Percentiles rank a stretch among this genome's conserved stretches.
Evolutionary conservation across 2,888 invertebrate species (phyloP).

Genomic region (Drosophila borealis): DNA sequence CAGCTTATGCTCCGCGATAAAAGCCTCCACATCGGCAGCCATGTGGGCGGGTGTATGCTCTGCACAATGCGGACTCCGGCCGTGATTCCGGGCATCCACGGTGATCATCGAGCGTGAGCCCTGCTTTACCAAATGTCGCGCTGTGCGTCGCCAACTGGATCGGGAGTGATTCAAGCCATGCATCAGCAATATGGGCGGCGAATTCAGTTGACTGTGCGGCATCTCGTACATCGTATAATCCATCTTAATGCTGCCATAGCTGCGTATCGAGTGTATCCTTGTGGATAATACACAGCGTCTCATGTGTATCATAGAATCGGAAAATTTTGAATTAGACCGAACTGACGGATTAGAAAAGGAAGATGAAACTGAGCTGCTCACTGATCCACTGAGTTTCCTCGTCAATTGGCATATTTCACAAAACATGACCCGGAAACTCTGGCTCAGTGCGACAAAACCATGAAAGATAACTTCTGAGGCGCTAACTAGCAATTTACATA

Average conservation of each 20-base stretch:
- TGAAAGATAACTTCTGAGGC: background rate
- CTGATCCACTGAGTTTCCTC: background rate
- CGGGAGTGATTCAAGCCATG: conserved; percentile 33
- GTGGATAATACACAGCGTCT: background rate
- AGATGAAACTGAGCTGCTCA: background rate
- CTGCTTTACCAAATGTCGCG: conserved; percentile 11
- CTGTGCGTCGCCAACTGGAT: conserved; percentile 35
- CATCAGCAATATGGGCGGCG: conserved; percentile 45
- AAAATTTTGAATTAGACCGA: background rate
- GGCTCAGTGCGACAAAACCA: background rate
- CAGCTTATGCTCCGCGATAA: conserved; percentile 20
- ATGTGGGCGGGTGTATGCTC: conserved; percentile 24
- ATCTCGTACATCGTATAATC: conserved; percentile 25
- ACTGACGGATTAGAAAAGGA: background rate
- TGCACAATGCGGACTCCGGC: conserved; percentile 23
- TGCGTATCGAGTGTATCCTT: background rate
- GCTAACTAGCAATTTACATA: background rate
- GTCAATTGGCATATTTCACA: no score
- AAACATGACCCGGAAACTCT: no score
- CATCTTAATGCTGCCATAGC: conserved; percentile 16
- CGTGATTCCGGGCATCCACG: conserved; percentile 52
- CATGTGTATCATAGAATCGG: background rate
- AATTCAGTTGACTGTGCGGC: conserved; percentile 22
- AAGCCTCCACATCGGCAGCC: conserved; percentile 38
- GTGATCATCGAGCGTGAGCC: conserved; percentile 37